Conservation (phyloP, 64 coral and sea anemone genomes). For the Porites australiensis region DNA sequence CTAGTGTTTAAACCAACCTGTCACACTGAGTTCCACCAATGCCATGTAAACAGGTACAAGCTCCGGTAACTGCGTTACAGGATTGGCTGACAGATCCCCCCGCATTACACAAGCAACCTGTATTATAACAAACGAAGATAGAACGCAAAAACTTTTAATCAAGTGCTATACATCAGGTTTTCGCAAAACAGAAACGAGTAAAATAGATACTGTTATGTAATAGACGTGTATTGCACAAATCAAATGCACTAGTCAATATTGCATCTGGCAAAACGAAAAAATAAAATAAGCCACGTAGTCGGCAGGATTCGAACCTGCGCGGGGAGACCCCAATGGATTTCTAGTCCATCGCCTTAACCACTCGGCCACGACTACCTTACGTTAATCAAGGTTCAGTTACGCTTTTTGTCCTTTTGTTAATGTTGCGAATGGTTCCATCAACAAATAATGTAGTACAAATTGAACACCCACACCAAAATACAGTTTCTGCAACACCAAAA, state of each 20-base stretch:
- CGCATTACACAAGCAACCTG: constrained; percentile 86
- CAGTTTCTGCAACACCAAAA: no score
- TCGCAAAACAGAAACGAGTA: no score
- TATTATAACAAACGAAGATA: background rate
- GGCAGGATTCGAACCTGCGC: constrained; percentile 31
- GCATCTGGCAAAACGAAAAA: no score
- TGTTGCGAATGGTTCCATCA: no score
- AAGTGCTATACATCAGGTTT: no score
- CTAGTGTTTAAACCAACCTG: constrained; percentile 53
- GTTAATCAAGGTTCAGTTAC: no score
- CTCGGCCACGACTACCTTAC: constrained; percentile 25
- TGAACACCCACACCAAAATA: no score
- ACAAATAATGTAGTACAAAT: no score
- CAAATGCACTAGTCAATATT: no score
- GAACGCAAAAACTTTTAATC: background rate
- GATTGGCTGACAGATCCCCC: constrained; percentile 67
- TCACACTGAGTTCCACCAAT: constrained; percentile 74
- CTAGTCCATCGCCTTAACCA: constrained; percentile 33
- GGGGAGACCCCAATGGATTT: constrained; percentile 37
- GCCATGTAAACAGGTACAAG: constrained; percentile 78
- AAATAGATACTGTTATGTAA: no score
- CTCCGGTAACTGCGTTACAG: constrained; percentile 74
- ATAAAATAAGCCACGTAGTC: background rate
- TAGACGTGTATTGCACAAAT: no score
- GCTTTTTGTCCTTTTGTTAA: no score